Conservation (phyloP, 1,140 invertebrate species). For the Drosophila carrolli region DNA sequence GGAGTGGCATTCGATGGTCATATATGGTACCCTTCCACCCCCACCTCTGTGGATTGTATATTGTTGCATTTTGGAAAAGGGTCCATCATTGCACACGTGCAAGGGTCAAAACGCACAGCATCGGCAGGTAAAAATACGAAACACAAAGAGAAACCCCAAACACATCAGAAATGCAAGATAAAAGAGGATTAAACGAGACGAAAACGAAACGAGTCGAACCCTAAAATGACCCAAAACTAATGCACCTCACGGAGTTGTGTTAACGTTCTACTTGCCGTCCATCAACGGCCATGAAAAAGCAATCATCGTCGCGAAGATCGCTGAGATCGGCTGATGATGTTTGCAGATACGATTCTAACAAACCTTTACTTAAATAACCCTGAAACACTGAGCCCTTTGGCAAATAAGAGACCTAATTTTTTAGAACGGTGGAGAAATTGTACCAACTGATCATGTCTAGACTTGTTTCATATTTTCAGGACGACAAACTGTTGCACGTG, state of each 20-base stretch:
- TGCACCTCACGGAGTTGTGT: constrained; percentile 51
- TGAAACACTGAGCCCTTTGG: constrained; percentile 23
- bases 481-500: constrained; percentile 35
- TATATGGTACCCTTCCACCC: constrained; percentile 30
- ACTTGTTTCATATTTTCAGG: constrained; percentile 25
- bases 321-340: constrained; percentile 53
- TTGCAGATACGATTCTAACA: constrained; percentile 49
- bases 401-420: constrained; percentile 45
- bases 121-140: constrained; percentile 58
- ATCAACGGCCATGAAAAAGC: constrained; percentile 51
- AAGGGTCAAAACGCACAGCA: constrained; percentile 56
- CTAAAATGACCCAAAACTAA: constrained; percentile 76
- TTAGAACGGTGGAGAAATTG: not conserved
- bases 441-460: constrained; percentile 28
- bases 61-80: constrained; percentile 61
- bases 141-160: constrained; percentile 42
- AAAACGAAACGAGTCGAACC: constrained; percentile 58
- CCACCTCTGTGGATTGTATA: constrained; percentile 52
- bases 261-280: constrained; percentile 45
- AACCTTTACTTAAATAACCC: constrained; percentile 2
- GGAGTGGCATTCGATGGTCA: constrained; percentile 52
- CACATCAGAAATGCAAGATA: constrained; percentile 54
- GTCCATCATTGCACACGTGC: constrained; percentile 68
- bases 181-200: constrained; percentile 70
- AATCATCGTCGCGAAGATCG: constrained; percentile 40